A percentile compares a stretch with the other conserved stretches of the same genome.
Conservation (phyloP, 2,113 vertebrate genomes). For the Larimichthys polyactis region DNA sequence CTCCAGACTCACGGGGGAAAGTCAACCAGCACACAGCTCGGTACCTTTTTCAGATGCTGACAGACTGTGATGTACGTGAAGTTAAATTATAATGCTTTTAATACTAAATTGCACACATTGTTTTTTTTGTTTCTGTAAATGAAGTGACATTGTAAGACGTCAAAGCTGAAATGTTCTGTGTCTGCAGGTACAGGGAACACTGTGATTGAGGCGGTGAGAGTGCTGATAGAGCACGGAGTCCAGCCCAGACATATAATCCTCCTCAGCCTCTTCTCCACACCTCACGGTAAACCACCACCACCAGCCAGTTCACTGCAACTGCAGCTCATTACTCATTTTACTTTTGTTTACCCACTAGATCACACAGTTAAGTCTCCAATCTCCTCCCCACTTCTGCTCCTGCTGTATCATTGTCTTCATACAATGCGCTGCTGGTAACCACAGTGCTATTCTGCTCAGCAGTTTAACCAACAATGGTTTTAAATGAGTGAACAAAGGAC, state of each 20-base stretch:
- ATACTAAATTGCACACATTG: not conserved
- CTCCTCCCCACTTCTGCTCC: not conserved
- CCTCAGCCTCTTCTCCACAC: slow-evolving; percentile 96
- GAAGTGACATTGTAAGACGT: not conserved
- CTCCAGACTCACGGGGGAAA: slow-evolving; percentile 1
- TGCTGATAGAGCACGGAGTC: slow-evolving; percentile 94
- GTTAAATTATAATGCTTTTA: not conserved
- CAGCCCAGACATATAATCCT: slow-evolving; percentile 94
- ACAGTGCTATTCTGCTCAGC: not conserved
- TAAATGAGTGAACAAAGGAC: not conserved
- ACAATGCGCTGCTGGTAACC: slow-evolving; percentile 1
- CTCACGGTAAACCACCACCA: slow-evolving; percentile 87
- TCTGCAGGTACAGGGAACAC: slow-evolving; percentile 93
- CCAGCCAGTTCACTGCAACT: not conserved
- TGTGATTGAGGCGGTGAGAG: slow-evolving; percentile 95
- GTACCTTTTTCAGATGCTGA: slow-evolving; percentile 21
- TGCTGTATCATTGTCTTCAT: slow-evolving; percentile 11
- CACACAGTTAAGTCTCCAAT: slow-evolving; percentile 5
- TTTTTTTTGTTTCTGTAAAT: not conserved
- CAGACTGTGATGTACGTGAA: not conserved
- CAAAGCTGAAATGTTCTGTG: slow-evolving; percentile 16
- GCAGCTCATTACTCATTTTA: slow-evolving; percentile 14
- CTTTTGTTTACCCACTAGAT: slow-evolving; percentile 38
- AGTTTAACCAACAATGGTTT: not conserved
- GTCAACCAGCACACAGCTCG: not conserved